These are phyloP conservation scores for Ciconia boyciana DNA, from an alignment of 2,113 vertebrate species.

Conservation along the genomic window DNA sequence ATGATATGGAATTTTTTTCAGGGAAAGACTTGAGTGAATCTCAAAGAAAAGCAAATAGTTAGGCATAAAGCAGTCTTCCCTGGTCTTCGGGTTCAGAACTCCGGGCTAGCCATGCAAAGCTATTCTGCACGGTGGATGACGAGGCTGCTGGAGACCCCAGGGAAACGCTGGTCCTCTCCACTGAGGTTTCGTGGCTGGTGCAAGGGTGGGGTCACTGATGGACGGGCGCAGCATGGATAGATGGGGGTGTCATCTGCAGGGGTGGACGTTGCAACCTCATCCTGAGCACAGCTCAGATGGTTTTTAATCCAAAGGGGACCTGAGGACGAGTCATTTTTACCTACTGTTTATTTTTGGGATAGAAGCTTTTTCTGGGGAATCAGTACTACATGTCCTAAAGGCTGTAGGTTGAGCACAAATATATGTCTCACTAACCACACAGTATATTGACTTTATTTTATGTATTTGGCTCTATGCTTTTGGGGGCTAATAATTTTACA, in stretches of 20 bases:
- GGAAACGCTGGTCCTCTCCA: background rate
- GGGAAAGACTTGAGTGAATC: background rate
- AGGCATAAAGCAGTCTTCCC: too few relatives aligned
- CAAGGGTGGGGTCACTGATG: background rate
- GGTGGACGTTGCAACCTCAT: background rate
- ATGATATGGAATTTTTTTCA: background rate
- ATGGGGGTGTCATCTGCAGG: background rate
- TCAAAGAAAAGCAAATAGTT: background rate
- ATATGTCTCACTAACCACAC: background rate
- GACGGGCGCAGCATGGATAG: fast-evolving
- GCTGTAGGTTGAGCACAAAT: background rate
- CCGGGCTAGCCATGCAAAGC: background rate
- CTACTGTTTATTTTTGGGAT: background rate
- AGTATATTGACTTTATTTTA: background rate
- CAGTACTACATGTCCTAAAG: background rate
- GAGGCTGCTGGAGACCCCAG: background rate
- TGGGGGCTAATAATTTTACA: background rate
- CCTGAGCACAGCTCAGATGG: background rate
- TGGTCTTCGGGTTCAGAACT: background rate
- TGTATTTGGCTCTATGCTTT: background rate
- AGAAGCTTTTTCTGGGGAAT: background rate
- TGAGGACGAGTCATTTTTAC: background rate
- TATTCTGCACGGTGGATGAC: fast-evolving
- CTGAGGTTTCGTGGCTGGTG: background rate
- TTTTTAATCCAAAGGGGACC: background rate